phyloP scores from a whole-genome alignment of 2,797 vertebrate species.

The Knipowitschia caucasica region DNA sequence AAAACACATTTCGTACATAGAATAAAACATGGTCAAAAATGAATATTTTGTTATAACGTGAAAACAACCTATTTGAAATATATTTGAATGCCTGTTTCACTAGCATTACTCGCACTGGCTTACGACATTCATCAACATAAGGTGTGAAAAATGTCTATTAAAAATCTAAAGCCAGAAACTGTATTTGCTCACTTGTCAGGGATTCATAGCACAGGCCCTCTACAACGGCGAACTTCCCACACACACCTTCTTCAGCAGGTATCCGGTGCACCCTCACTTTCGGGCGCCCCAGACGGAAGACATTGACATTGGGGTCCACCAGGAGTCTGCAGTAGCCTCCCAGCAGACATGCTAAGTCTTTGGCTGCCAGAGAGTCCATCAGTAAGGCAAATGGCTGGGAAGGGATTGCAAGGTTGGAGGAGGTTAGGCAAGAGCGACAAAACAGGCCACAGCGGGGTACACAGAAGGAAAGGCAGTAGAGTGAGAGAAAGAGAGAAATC shows the following conservation, averaged over 20 bases:
- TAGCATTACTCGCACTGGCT: conserved; percentile 54
- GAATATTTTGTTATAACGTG: neutral
- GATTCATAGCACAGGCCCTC: conserved; percentile 78
- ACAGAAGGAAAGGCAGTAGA: conserved; percentile 38
- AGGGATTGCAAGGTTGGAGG: conserved; percentile 36
- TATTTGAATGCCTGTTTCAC: conserved; percentile 11
- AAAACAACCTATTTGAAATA: conserved; percentile 1
- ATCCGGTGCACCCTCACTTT: conserved; percentile 83
- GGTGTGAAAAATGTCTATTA: conserved; percentile 52
- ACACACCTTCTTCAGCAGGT: conserved; percentile 93
- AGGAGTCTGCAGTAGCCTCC: conserved; percentile 90
- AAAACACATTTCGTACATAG: too few species aligned
- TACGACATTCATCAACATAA: conserved; percentile 49
- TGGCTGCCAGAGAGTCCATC: conserved; percentile 91
- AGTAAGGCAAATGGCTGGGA: conserved; percentile 90
- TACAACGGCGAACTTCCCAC: conserved; percentile 70
- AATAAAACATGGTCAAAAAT: too few species aligned
- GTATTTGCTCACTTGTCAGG: conserved; percentile 79
- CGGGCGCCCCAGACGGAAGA: conserved; percentile 87
- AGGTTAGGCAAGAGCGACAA: conserved; percentile 47
- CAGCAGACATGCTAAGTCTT: conserved; percentile 93
- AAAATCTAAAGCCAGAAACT: conserved; percentile 59
- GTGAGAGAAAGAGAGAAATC: conserved; percentile 51
- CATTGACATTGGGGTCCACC: conserved; percentile 81
- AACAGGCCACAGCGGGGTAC: conserved; percentile 50